Conservation (phyloP, 1,140 invertebrate genomes). For the Drosophila busckii region DNA sequence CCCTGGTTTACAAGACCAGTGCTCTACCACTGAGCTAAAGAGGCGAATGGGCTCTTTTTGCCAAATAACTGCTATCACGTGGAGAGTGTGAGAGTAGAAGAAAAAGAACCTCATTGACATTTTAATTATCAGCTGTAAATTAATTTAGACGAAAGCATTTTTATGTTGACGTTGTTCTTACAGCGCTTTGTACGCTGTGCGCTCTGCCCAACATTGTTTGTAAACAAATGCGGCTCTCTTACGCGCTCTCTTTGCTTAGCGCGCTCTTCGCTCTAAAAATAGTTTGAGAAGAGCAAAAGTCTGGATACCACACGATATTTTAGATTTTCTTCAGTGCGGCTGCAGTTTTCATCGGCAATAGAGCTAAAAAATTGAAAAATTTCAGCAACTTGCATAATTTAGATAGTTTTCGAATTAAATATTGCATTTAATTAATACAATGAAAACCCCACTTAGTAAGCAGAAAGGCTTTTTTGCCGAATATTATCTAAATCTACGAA, state of each 20-base stretch:
- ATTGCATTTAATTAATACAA: slow-evolving; percentile 4
- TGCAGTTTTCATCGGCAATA: slow-evolving; percentile 53
- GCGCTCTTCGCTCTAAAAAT: slow-evolving; percentile 49
- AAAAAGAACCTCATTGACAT: neutral
- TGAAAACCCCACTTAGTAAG: slow-evolving; percentile 65
- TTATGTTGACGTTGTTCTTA: slow-evolving; percentile 20
- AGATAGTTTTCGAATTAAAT: slow-evolving; percentile 9
- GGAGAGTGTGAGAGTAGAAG: no score
- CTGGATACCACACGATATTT: slow-evolving; percentile 53
- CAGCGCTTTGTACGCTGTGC: neutral
- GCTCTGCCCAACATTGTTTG: slow-evolving; percentile 20
- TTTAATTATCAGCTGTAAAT: neutral
- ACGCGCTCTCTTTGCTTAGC: neutral
- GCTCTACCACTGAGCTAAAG: slow-evolving; percentile 95
- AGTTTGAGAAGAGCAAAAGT: slow-evolving; percentile 39
- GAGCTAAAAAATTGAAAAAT: slow-evolving; percentile 1
- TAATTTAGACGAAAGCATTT: slow-evolving; percentile 4
- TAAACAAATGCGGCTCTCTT: slow-evolving; percentile 24
- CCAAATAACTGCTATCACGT: slow-evolving; percentile 16
- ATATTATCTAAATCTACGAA: slow-evolving; percentile 67
- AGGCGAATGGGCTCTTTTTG: slow-evolving; percentile 80
- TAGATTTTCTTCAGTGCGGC: slow-evolving; percentile 37
- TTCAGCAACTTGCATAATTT: slow-evolving; percentile 57
- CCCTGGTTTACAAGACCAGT: slow-evolving; percentile 95
- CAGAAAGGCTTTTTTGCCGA: slow-evolving; percentile 68